Base-by-base conservation (phyloP, 2,113 vertebrate genomes). In the Bufo gargarizans region DNA sequence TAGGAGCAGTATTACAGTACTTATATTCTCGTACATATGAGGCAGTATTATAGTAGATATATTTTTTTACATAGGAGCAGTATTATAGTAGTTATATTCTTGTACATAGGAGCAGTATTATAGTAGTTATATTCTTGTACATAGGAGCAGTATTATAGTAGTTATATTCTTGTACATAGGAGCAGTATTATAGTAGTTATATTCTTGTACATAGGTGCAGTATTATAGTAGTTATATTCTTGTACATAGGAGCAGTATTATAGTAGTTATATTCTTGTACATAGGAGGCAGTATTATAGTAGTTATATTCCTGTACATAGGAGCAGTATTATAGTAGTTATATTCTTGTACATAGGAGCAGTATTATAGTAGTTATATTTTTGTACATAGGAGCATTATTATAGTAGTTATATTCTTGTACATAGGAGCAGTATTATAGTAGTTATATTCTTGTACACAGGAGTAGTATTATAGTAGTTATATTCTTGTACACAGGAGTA, bases 341-440 rank as follows among this genome's bases (percentile, higher is more conserved):
- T 33, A 33, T 69, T 69, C 67, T 69, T 69, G 22, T 65, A n/a
- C 7, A 65, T 65, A 65, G 63, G 63, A 5, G n/a, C 17, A 33
- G 67, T 65, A 65, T 33, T 33, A 33, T 33, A 33, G n/a, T 69
- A 69, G 67, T 69, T 69, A 65, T 33, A 69, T 69, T 33, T n/a
- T 69, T 69, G 63, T n/a, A 65, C 7, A 65, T 65, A n/a, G 63
- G 63, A 8, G 65, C 65, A 69, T n/a, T 69, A 69, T 69, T 69
- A 69, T 69, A 69, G 65, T 69, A 69, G 65, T 69, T 69, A 69
- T 69, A 69, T 69, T 69, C 65, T 65, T 65, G 63, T 69, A 69
- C 10, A 69, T 69, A 69, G 7, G 22, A 33, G 3, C 67, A 69
- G 22, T 69, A 69, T 69, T 69, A 69, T 33, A 69, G 67, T 33